phyloP scores from a whole-genome alignment of 2,113 vertebrate species.

The Clarias macrocephalus region DNA sequence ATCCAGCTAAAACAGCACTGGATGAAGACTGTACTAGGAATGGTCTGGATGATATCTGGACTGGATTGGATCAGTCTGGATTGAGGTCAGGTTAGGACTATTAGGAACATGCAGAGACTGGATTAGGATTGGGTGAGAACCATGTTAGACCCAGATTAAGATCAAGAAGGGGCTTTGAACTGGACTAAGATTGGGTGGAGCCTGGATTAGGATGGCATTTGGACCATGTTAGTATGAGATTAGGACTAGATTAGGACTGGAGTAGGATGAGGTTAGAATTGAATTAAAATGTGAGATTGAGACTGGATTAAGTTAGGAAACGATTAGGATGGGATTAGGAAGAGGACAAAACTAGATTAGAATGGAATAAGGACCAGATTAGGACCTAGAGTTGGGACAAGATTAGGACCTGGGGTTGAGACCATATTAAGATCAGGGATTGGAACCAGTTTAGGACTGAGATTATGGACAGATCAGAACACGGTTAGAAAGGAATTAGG shows the following conservation, averaged over 20 bases:
- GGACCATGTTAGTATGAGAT: rapidly evolving
- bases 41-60: too few species aligned
- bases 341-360: not conserved
- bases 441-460: not conserved
- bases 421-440: not conserved
- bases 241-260: too few species aligned
- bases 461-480: not conserved
- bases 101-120: not conserved
- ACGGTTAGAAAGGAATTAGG: not conserved
- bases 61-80: not conserved
- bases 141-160: rapidly evolving
- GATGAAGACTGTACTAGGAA: not conserved
- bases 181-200: not conserved
- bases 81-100: not conserved
- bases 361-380: too few species aligned
- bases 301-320: not conserved
- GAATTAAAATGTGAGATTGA: not conserved
- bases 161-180: not conserved
- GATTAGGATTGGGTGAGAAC: not conserved
- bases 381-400: not conserved
- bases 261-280: too few species aligned
- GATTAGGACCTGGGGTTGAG: not conserved
- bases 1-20: not conserved
- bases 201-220: not conserved
- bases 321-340: not conserved